These are phyloP conservation scores for Actinernus sp. DNA, from an alignment of 92 coral and sea anemone genomes.

Conservation along the genomic window DNA sequence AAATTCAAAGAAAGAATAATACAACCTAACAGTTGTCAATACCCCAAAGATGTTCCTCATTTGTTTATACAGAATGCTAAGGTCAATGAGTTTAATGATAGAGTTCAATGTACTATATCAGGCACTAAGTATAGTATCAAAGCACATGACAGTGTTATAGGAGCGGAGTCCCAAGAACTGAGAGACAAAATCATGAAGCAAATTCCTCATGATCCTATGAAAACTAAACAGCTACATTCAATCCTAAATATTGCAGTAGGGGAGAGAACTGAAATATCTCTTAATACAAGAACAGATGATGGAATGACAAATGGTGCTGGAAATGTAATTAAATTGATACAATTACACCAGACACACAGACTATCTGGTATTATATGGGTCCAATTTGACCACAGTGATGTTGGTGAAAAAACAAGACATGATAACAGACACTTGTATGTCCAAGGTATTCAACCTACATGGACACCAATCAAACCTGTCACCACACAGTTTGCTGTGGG, in stretches of 20 bases:
- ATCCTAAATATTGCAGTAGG: conserved; percentile 50
- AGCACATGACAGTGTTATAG: conserved; percentile 56
- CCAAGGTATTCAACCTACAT: conserved; percentile 64
- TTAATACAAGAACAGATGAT: conserved; percentile 50
- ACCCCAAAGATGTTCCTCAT: conserved; percentile 51
- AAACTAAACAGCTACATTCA: conserved; percentile 60
- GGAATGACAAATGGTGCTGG: conserved; percentile 68
- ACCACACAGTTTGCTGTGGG: conserved; percentile 76
- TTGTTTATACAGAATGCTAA: conserved; percentile 46
- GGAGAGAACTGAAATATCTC: conserved; percentile 50
- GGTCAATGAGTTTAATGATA: conserved; percentile 52
- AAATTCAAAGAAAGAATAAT: conserved; percentile 43
- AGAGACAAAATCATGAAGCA: conserved; percentile 58
- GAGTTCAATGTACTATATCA: conserved; percentile 37
- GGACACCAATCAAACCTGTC: conserved; percentile 78
- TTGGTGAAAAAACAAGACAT: conserved; percentile 69
- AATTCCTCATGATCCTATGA: no score
- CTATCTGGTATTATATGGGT: conserved; percentile 79
- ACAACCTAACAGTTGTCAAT: conserved; percentile 1
- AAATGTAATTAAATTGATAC: conserved; percentile 49
- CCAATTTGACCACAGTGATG: conserved; percentile 65
- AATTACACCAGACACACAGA: conserved; percentile 45
- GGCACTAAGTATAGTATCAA: conserved; percentile 40
- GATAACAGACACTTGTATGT: conserved; percentile 57
- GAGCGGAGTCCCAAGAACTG: conserved; percentile 53